Conservation (phyloP, 2,113 vertebrate genomes). For the Pygoscelis antarcticus region DNA sequence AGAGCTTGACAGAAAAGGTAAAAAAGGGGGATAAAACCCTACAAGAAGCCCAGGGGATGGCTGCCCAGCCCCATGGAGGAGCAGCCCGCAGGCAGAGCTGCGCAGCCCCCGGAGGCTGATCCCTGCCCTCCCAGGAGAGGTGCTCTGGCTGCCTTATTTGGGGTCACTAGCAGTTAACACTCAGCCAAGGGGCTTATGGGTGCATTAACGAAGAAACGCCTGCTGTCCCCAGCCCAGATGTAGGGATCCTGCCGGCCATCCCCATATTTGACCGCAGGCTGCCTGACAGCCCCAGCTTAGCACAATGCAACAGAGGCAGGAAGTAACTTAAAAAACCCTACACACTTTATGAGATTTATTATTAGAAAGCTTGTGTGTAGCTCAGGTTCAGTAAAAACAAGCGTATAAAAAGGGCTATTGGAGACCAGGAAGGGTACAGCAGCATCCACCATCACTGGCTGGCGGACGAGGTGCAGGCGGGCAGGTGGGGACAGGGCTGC, state of each 20-base stretch:
- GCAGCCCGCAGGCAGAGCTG: neutral
- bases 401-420: neutral
- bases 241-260: neutral
- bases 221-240: neutral
- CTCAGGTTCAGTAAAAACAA: slow-evolving; percentile 6
- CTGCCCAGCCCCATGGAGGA: neutral
- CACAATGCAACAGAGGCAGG: neutral
- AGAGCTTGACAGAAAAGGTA: neutral
- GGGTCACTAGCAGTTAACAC: neutral
- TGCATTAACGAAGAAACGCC: neutral
- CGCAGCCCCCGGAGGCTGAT: neutral
- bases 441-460: neutral
- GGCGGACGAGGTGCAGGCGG: neutral
- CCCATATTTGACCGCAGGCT: neutral
- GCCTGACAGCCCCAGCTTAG: neutral
- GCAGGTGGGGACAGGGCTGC: neutral
- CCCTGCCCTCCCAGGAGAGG: neutral
- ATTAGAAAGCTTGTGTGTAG: neutral
- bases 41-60: neutral
- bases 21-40: neutral
- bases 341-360: neutral
- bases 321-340: neutral
- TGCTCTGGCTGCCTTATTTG: neutral
- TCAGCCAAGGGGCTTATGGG: neutral
- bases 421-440: neutral